Base-by-base conservation (phyloP, 2,888 invertebrate genomes). In the Hirtodrosophila duncani region DNA sequence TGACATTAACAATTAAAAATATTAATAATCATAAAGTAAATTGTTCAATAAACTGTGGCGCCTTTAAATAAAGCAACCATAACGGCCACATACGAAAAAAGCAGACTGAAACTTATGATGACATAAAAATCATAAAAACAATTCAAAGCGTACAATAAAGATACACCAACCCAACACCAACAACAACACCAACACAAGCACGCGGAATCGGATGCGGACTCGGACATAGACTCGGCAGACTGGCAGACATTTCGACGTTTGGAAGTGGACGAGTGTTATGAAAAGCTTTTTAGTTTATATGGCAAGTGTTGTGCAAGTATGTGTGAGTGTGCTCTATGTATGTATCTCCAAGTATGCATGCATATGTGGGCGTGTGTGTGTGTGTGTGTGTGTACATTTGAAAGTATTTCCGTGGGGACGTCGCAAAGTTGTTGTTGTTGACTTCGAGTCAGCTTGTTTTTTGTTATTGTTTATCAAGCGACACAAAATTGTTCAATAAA, bases 61-160 rank as follows among this genome's bases (percentile, higher is more conserved):
- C 58, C 56, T 63, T 61, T 66, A 67, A 65, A 77, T 59, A 80
- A 77, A n/a, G n/a, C n/a, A n/a, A n/a, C n/a, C n/a, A n/a, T n/a
- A n/a, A 49, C 63, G 39, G 33, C 41, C 53, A 64, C 51, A 63
- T 59, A 67, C 29, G 68, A 52, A 53, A 43, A 45, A 44, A 65
- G 36, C 67, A 55, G 42, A 52, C 61, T 52, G 53, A 63, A 82
- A 66, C 78, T 80, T 81, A 84, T 85, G 83, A 83, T 82, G 82
- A 83, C 78, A 85, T 83, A 83, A 84, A 83, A 80, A 74, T 72
- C 82, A 84, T 85, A 83, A 85, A 84, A 85, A 70, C 84, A 85
- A 85, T 84, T 83, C 80, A 78, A 75, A 81, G 81, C 72, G 72
- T 78, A 74, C 81, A 82, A 84, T 84, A 82, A 83, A 81, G 58